phyloP scores from a whole-genome alignment of 2,888 invertebrate genomes.

The Rutpela maculata region DNA sequence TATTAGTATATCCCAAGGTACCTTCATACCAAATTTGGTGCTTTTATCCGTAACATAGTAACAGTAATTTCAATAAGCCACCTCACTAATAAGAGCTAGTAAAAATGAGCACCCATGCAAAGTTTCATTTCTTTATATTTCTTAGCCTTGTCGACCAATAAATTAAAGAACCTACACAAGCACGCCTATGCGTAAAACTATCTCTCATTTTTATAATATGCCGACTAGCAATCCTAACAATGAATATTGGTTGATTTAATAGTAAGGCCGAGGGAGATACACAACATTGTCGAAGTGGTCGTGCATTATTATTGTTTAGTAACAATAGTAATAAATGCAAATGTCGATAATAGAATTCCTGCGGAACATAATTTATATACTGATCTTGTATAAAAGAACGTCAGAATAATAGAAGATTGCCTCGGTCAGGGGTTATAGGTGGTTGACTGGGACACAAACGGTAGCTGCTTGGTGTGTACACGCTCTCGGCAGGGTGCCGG shows the following conservation, averaged over 20 bases:
- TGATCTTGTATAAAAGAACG: constrained; percentile 46
- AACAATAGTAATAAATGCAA: constrained; percentile 67
- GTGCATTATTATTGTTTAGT: constrained; percentile 65
- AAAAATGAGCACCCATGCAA: no score
- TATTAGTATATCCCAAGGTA: no score
- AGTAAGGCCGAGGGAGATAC: constrained; percentile 55
- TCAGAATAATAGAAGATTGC: constrained; percentile 41
- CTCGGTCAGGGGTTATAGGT: constrained; percentile 60
- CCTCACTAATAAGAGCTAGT: no score
- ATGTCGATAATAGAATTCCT: constrained; percentile 63
- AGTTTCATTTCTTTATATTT: no score
- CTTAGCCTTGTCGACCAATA: no score
- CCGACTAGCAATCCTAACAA: constrained; percentile 26
- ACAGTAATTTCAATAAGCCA: no score
- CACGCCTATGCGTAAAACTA: background rate
- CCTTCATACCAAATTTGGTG: no score
- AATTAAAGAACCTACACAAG: background rate
- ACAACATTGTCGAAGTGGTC: constrained; percentile 54
- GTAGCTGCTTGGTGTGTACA: constrained; percentile 39
- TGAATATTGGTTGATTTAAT: constrained; percentile 58
- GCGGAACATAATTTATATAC: constrained; percentile 55
- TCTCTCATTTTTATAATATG: background rate
- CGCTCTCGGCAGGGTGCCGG: constrained; percentile 56
- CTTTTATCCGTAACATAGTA: no score
- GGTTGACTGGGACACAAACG: constrained; percentile 47